Conservation (phyloP, 2,888 invertebrate genomes). For the Nymphalis urticae region DNA sequence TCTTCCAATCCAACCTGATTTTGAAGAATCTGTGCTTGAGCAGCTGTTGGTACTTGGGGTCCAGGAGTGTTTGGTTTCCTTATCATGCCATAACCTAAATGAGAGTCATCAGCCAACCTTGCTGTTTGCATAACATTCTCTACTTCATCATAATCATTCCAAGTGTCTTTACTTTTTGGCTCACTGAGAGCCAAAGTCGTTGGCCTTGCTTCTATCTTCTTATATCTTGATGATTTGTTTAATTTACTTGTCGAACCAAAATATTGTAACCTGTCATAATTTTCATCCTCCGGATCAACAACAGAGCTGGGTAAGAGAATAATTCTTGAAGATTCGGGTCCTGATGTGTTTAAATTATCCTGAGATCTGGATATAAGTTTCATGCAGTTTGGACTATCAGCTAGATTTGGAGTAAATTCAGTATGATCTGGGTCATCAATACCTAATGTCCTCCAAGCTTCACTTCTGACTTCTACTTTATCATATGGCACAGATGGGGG, state of each 20-base stretch:
- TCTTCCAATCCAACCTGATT: conserved; percentile 73
- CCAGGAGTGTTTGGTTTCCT: conserved; percentile 84
- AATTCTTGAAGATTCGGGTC: conserved; percentile 78
- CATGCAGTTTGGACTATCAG: conserved; percentile 72
- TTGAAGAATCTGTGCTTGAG: conserved; percentile 74
- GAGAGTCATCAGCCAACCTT: conserved; percentile 89
- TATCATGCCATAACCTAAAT: conserved; percentile 89
- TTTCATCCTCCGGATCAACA: conserved; percentile 79
- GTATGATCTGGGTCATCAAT: conserved; percentile 87
- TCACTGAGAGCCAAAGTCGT: conserved; percentile 74
- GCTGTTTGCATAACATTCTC: conserved; percentile 85
- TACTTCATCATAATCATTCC: conserved; percentile 90
- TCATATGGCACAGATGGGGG: conserved; percentile 84
- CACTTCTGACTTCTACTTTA: conserved; percentile 87
- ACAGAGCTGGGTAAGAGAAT: conserved; percentile 78
- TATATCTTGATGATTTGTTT: conserved; percentile 84
- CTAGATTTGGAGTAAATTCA: conserved; percentile 80
- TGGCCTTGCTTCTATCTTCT: conserved; percentile 85
- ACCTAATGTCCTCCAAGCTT: conserved; percentile 92
- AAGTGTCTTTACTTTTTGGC: conserved; percentile 75
- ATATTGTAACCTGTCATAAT: conserved; percentile 91
- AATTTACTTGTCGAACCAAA: conserved; percentile 88
- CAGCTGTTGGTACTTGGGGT: conserved; percentile 77
- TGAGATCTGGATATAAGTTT: conserved; percentile 79
- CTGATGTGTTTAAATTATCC: conserved; percentile 70